Evolutionary conservation across 2,888 invertebrate species (phyloP).

Genomic region (Pilophorus perplexus): DNA sequence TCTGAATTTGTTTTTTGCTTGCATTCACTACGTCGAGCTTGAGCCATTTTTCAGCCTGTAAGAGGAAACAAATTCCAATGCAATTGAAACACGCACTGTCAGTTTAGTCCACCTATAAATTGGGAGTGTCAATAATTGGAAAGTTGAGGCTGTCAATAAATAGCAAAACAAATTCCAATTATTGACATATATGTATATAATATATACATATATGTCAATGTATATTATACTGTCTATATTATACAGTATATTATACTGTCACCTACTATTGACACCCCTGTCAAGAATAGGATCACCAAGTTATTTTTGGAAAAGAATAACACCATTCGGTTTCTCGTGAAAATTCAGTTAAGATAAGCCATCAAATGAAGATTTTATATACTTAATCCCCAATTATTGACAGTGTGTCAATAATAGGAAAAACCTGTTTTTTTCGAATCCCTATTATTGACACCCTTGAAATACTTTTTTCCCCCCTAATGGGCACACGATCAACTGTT

Average conservation of each 20-base stretch:
- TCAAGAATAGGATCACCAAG: neutral
- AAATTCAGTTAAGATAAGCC: neutral
- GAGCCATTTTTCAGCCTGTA: slow-evolving; percentile 9
- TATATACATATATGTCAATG: no score
- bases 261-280: slow-evolving; percentile 7
- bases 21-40: neutral
- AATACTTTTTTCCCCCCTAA: neutral
- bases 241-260: no score
- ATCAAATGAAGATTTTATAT: neutral
- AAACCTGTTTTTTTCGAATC: neutral
- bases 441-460: slow-evolving; percentile 15
- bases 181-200: no score
- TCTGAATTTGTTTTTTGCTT: neutral
- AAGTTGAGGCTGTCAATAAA: slow-evolving; percentile 2
- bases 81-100: neutral
- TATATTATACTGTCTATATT: no score
- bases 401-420: slow-evolving; percentile 1
- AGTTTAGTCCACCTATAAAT: slow-evolving; percentile 7
- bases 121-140: slow-evolving; percentile 4
- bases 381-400: neutral
- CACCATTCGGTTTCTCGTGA: neutral
- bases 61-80: neutral
- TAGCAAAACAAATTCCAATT: slow-evolving; percentile 3
- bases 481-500: no score
- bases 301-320: neutral